A percentile compares a stretch with the other conserved stretches of the same genome.
These are phyloP conservation scores for Melanogrammus aeglefinus DNA, from an alignment of 2,797 vertebrate genomes.

Conservation along the genomic window DNA sequence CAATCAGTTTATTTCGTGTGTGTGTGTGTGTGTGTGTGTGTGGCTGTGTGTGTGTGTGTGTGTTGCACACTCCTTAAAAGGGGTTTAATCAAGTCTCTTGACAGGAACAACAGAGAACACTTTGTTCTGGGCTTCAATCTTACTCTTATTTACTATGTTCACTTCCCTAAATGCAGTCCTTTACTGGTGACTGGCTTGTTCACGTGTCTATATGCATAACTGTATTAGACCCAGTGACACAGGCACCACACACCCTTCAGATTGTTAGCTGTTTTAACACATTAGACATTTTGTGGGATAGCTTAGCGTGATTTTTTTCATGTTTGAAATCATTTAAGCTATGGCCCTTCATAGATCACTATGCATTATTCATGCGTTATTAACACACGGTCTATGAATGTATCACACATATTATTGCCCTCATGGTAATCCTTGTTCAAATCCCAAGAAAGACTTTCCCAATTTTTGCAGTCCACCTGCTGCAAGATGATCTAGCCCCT, in stretches of 20 bases:
- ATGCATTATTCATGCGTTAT: neutral
- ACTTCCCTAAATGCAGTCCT: slow-evolving; percentile 12
- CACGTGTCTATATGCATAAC: slow-evolving; percentile 51
- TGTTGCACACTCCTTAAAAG: slow-evolving; percentile 1
- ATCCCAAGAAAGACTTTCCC: too few relatives aligned
- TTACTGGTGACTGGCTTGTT: slow-evolving; percentile 44
- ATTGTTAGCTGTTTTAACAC: too few relatives aligned
- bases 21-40: neutral
- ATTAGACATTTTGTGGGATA: too few relatives aligned
- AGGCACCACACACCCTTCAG: neutral
- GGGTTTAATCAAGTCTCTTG: slow-evolving; percentile 37
- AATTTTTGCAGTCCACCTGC: too few relatives aligned
- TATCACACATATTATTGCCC: too few relatives aligned
- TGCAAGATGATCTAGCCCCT: too few relatives aligned
- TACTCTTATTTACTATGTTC: slow-evolving; percentile 30
- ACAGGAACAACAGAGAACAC: slow-evolving; percentile 47
- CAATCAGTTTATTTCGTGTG: slow-evolving; percentile 41
- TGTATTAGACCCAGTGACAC: slow-evolving; percentile 38
- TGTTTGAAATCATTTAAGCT: too few relatives aligned
- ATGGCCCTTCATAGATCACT: neutral
- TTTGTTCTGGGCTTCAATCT: slow-evolving; percentile 36
- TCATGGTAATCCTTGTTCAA: too few relatives aligned
- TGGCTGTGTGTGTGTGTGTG: neutral
- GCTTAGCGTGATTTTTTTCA: too few relatives aligned
- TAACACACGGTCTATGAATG: too few relatives aligned